Evolutionary conservation across 2,797 vertebrate genomes (phyloP).

Genomic region (Chelon labrosus): DNA sequence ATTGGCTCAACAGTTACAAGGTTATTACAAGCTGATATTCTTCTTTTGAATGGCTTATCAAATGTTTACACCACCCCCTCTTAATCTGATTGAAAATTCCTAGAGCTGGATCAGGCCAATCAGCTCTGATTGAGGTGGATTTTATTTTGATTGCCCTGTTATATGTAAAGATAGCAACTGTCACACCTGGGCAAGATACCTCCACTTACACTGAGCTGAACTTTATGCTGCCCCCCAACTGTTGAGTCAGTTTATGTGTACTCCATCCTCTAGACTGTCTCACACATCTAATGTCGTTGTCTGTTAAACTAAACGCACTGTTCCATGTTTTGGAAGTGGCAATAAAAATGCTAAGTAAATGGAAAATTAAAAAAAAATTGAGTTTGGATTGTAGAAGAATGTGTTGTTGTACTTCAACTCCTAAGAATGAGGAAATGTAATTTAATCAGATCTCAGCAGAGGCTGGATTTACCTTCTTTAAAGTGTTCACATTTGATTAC

Average conservation of each 20-base stretch:
- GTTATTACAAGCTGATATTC: too few species aligned
- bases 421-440: constrained; percentile 32
- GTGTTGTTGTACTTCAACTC: neutral
- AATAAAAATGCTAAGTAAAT: neutral
- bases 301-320: constrained; percentile 1
- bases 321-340: neutral
- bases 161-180: neutral
- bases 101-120: too few species aligned
- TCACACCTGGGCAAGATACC: neutral
- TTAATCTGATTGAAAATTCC: too few species aligned
- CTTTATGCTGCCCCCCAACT: too few species aligned
- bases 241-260: constrained; percentile 14
- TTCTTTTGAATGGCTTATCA: too few species aligned
- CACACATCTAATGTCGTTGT: constrained; percentile 33
- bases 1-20: too few species aligned
- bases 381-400: constrained; percentile 32
- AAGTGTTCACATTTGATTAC: constrained; percentile 59
- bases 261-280: constrained; percentile 24
- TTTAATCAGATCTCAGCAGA: constrained; percentile 45
- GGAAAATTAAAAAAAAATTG: neutral
- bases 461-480: constrained; percentile 57
- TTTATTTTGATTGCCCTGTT: too few species aligned
- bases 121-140: too few species aligned
- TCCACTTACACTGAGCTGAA: neutral
- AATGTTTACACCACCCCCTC: too few species aligned